Conservation (phyloP, 2,888 invertebrate genomes). For the Caenorhabditis macrosperma region DNA sequence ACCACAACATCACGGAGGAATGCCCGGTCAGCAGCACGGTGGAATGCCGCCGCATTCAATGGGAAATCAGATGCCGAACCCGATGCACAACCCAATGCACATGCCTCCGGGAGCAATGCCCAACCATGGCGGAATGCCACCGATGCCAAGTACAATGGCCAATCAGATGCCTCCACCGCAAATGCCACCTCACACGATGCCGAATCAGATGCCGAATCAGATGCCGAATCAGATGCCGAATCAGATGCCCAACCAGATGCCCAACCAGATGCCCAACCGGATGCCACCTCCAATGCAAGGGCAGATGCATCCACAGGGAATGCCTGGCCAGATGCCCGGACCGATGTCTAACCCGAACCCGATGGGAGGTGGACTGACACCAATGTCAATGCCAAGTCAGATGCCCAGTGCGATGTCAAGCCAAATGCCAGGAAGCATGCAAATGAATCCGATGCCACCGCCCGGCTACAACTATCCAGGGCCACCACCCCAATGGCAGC, state of each 20-base stretch:
- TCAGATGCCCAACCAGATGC: constrained; percentile 45
- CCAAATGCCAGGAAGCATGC: constrained; percentile 42
- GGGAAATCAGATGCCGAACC: constrained; percentile 37
- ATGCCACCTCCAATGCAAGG: constrained; percentile 49
- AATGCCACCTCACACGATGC: constrained; percentile 40
- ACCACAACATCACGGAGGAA: constrained; percentile 39
- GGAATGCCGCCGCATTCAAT: constrained; percentile 48
- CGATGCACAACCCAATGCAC: constrained; percentile 48
- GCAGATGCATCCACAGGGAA: constrained; percentile 40
- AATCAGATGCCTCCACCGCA: constrained; percentile 49
- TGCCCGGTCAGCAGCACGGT: constrained; percentile 26
- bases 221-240: constrained; percentile 46
- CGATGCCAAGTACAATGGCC: constrained; percentile 44
- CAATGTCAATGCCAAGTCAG: constrained; percentile 46
- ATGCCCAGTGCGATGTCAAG: constrained; percentile 41
- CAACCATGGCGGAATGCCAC: constrained; percentile 35
- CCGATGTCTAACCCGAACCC: constrained; percentile 24
- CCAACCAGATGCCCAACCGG: constrained; percentile 37
- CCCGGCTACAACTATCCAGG: constrained; percentile 41
- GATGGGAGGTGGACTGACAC: constrained; percentile 35
- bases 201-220: constrained; percentile 40
- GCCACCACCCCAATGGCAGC: constrained; percentile 56
- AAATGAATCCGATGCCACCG: constrained; percentile 48
- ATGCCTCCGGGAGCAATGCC: constrained; percentile 35
- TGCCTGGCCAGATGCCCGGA: constrained; percentile 47